Evolutionary conservation across 2,797 vertebrate genomes (phyloP).

Genomic region (Pelobates cultripes): DNA sequence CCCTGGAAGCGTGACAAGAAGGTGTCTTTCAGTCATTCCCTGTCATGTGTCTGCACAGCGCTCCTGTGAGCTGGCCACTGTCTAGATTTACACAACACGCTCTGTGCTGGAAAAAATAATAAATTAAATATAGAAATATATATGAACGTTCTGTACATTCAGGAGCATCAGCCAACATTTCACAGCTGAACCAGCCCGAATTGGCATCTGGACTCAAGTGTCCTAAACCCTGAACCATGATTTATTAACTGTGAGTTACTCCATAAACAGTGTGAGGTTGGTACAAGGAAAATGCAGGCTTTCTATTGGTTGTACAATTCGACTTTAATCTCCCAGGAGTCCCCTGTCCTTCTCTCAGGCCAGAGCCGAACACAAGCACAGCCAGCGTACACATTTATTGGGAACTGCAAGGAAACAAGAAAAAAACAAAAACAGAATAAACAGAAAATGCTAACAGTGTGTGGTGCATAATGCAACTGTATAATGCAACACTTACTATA

Average conservation of each 20-base stretch:
- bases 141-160: neutral
- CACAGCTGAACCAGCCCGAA: conserved; percentile 28
- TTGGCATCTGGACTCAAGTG: conserved; percentile 26
- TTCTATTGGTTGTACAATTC: conserved; percentile 40
- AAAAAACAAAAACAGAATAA: neutral
- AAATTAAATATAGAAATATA: conserved; percentile 9
- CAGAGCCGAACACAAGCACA: conserved; percentile 15
- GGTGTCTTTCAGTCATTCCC: conserved; percentile 1
- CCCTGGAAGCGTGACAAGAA: conserved; percentile 16
- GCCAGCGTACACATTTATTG: conserved; percentile 33
- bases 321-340: conserved; percentile 38
- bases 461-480: neutral
- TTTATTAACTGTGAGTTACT: conserved; percentile 51
- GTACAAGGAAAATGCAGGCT: conserved; percentile 40
- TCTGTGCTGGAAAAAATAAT: neutral
- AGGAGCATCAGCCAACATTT: conserved; percentile 9
- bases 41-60: neutral
- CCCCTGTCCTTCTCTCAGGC: conserved; percentile 18
- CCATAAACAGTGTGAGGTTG: conserved; percentile 35
- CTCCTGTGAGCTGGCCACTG: neutral
- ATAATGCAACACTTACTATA: neutral
- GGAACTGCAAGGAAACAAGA: conserved; percentile 1
- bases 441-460: neutral
- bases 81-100: conserved; percentile 6
- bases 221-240: conserved; percentile 30